Evolutionary conservation across 2,888 invertebrate genomes (phyloP), one percentile per base, ranked within the genome.

Genomic region (Sphecodes monilicornis): DNA sequence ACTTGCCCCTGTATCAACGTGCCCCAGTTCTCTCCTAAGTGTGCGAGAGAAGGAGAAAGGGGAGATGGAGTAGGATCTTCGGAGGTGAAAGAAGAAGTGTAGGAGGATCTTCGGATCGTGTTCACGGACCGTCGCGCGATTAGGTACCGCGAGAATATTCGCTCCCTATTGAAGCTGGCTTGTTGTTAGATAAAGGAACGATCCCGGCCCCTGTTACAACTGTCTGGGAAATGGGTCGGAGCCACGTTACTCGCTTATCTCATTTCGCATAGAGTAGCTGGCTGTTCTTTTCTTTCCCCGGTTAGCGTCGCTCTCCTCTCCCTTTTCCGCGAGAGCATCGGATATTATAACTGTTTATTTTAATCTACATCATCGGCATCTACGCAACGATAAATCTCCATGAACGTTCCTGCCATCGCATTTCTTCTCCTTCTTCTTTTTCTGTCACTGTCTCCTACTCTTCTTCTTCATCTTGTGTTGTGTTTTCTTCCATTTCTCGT

Each of bases 301-400:
- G 5, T 22, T 32, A 10, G 16, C 71, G n/a, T n/a, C 32, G 39
- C 18, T 32, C 70, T n/a, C 32, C 64, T 60, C 26, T 69, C 66
- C 29, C 60, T 74, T 83, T 86, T 77, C 74, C 84, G 54, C 57
- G 54, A 29, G 57, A 26, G 60, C 86, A 84, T 88, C 77, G 88
- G 84, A 89, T 84, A 84, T 85, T 82, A 82, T 90, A 90, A 90
- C 90, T 90, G 90, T 90, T 88, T 87, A 90, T 89, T 90, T 84
- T 86, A 90, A 90, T 90, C 89, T 88, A 79, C 86, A 90, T 90
- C 83, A 88, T 90, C 87, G 89, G 88, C 81, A 80, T 90, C 88
- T 84, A 87, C 78, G 81, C 73, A 78, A 79, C 87, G 88, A 90
- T 90, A 90, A 86, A 90, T 90, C 88, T 82, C 78, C 64, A 77